phyloP scores from a whole-genome alignment of 2,113 vertebrate species.

The Silurus asotus region DNA sequence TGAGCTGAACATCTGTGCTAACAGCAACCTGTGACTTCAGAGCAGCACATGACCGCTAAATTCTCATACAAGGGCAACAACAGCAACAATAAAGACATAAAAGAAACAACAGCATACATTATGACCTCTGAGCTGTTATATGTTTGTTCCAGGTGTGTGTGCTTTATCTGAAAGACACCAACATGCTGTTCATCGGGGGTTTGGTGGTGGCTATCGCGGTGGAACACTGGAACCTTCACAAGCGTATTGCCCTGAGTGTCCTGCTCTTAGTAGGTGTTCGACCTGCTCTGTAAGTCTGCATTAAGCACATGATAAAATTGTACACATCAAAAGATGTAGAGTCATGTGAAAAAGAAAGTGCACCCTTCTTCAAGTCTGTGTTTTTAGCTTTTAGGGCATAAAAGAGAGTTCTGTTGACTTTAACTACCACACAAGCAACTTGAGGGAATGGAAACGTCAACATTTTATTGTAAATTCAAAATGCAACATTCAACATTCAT shows the following conservation, averaged over 20 bases:
- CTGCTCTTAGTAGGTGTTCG: conserved; percentile 83
- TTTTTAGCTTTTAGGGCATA: background rate
- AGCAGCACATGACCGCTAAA: background rate
- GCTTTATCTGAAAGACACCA: conserved; percentile 87
- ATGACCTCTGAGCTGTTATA: background rate
- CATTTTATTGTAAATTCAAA: too few relatives aligned
- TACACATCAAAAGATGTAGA: background rate
- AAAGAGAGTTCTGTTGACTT: too few relatives aligned
- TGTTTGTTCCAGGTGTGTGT: conserved; percentile 76
- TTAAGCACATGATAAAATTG: background rate
- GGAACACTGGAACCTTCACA: conserved; percentile 88
- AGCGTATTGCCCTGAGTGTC: conserved; percentile 84
- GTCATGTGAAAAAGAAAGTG: background rate
- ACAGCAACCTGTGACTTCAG: background rate
- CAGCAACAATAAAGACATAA: background rate
- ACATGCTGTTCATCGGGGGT: conserved; percentile 89
- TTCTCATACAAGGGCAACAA: background rate
- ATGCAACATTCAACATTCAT: too few relatives aligned
- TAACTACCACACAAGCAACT: too few relatives aligned
- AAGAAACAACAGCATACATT: background rate
- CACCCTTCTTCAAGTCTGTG: background rate
- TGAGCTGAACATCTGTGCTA: background rate
- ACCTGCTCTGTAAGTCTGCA: conserved; percentile 84
- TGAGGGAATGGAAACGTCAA: too few relatives aligned
- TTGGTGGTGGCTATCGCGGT: conserved; percentile 87